These are phyloP conservation scores for Gonatopus flavifemur DNA, from an alignment of 1,140 invertebrate genomes.

Conservation along the genomic window DNA sequence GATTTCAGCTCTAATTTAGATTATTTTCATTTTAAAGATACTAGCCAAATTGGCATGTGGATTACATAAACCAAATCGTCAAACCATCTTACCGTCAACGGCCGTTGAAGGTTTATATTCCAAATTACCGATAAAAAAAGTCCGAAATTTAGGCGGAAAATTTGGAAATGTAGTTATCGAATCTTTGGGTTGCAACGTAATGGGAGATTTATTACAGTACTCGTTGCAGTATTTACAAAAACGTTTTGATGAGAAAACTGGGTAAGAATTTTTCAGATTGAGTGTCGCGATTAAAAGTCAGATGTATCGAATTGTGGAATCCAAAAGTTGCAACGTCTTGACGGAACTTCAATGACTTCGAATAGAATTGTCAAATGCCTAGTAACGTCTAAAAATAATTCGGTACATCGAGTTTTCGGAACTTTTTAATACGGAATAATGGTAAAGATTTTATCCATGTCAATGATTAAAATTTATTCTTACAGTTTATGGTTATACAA, in stretches of 20 bases:
- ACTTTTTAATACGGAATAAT: too few species aligned
- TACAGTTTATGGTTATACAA: conserved; percentile 81
- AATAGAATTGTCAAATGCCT: too few species aligned
- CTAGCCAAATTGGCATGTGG: conserved; percentile 92
- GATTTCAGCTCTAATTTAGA: background rate
- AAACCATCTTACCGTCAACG: conserved; percentile 80
- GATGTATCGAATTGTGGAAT: too few species aligned
- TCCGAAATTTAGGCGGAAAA: conserved; percentile 86
- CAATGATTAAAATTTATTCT: conserved; percentile 17
- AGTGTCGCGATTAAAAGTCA: too few species aligned
- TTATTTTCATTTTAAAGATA: conserved; percentile 59
- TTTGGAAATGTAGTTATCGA: conserved; percentile 76
- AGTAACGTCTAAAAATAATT: too few species aligned
- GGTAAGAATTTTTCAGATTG: conserved; percentile 55
- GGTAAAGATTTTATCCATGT: background rate
- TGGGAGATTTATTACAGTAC: conserved; percentile 75
- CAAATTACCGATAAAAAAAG: conserved; percentile 74
- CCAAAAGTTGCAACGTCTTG: too few species aligned
- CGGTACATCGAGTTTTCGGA: too few species aligned
- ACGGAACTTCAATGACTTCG: too few species aligned
- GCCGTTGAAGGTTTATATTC: conserved; percentile 67
- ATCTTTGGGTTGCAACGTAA: conserved; percentile 72
- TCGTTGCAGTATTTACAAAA: conserved; percentile 69
- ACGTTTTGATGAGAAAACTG: conserved; percentile 82
- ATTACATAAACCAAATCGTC: conserved; percentile 90